Base-by-base conservation (phyloP, 1,140 invertebrate genomes). In the Lordiphosa clarofinis region DNA sequence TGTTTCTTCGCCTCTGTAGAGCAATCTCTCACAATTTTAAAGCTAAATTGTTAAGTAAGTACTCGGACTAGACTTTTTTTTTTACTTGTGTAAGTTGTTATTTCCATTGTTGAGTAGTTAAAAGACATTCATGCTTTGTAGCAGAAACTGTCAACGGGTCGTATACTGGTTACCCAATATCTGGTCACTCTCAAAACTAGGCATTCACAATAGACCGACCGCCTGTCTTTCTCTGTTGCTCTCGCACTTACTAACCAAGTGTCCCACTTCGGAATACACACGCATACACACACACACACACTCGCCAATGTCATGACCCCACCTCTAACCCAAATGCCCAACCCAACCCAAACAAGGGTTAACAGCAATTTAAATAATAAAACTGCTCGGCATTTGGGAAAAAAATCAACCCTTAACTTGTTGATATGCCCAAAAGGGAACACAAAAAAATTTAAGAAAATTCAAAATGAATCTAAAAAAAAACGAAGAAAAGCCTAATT, bases 331-430 rank as follows among this genome's bases (percentile, higher is more conserved):
- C 43, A 46, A 28, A 31, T 38, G 56, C 44, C 44, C 56, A 53
- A 49, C 59, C 62, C 54, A 38, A 54, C 67, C 56, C 46, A 72
- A 64, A 61, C 69, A 82, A 56, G 75, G 86, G 86, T 86, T 87
- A 87, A 84, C 54, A 69, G 67, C 73, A 74, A 79, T 70, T 84
- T 87, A 24, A 81, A 87, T 86, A 71, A 84, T 63, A 59, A 78
- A 84, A 71, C 53, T 61, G 56, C 68, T 60, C 44, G 63, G 72
- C 67, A 86, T 73, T 57, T 57, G 60, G 43, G 52, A 53, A 64
- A 52, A 37, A 49, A 36, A 37, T 12, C 49, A 52, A 52, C 49
- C 49, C 49, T 52, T 52, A 52, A 52, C 49, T 52, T 52, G 49
- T 40, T 52, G 49, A 52, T 52, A 46, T 55, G 28, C 24, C 7